Evolutionary conservation across 2,797 vertebrate species (phyloP), one percentile per base, ranked within the genome.

Genomic region (Sebastes ruberrimus): DNA sequence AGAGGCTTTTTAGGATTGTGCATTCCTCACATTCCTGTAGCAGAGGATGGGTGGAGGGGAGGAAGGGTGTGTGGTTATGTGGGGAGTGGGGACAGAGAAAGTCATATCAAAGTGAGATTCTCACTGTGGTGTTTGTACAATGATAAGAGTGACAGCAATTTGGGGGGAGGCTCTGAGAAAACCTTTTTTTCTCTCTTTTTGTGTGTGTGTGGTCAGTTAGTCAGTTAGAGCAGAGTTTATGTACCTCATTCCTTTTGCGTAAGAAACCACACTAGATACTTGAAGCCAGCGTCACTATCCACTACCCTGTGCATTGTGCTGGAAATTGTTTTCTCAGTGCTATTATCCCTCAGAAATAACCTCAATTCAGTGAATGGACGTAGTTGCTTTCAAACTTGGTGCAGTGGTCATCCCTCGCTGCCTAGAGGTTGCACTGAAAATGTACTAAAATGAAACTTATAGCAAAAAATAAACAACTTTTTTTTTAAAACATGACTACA

Each of bases 21-120:
- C 91, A 94, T 95, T 93, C 93, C 81, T 90, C 42, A 27, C 87
- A 94, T 95, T 93, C 93, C 74, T 76, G 32, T 18, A 62, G 53
- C 62, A 76, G 79, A 82, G 84, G 76, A 81, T 86, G 82, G 85
- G 89, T 83, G 89, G 84, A 87, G 83, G 81, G 88, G 79, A 84
- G 80, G 86, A 85, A 84, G 83, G 60, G 81, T 76, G 79, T 78
- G 63, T 76, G 72, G 59, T 64, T 62, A 20, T 77, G 70, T 67
- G 63, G 49, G 59, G 42, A 18, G 42, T 68, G 46, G 38, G 42
- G 70, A 53, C 42, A 61, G 38, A 61, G 38, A 80, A 73, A 76
- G 59, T 81, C 38, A 13, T 52, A 81, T 85, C 38, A 61, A 67
- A 81, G 62, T 64, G 13, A 68, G 78, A 59, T 74, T 68, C 64